These are phyloP conservation scores for Trichonephila inaurata DNA, from an alignment of 1,140 invertebrate genomes.

Conservation along the genomic window DNA sequence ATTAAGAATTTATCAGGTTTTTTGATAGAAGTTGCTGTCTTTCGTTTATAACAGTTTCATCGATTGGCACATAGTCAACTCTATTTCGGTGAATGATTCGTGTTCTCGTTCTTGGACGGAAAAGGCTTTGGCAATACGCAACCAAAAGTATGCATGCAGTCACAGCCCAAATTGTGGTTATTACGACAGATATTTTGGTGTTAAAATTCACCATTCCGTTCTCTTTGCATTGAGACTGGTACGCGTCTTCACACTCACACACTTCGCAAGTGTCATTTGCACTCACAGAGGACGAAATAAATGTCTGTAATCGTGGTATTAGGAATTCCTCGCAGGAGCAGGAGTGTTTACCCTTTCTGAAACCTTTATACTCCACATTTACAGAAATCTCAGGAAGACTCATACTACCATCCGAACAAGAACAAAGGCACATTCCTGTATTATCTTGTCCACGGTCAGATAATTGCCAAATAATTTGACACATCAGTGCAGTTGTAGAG, in stretches of 20 bases:
- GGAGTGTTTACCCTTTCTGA: neutral
- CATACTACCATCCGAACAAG: neutral
- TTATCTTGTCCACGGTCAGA: no score
- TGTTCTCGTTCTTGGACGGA: no score
- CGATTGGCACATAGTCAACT: no score
- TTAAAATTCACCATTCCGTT: neutral
- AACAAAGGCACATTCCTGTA: neutral
- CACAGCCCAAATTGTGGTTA: no score
- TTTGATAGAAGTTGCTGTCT: no score
- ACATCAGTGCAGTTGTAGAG: no score
- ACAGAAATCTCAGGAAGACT: neutral
- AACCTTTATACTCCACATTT: neutral
- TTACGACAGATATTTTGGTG: neutral
- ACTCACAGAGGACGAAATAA: neutral
- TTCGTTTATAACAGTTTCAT: no score
- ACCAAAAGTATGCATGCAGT: no score
- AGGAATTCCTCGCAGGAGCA: neutral
- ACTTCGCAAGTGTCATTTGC: neutral
- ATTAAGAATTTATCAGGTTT: no score
- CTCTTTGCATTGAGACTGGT: neutral
- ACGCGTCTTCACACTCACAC: neutral
- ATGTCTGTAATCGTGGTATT: neutral
- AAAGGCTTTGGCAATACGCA: no score
- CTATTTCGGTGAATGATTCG: no score
- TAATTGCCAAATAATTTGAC: no score